Evolutionary conservation across 37 sponge, comb jelly and placozoan genomes (phyloP), one percentile per base, ranked within the genome.

Genomic region (Haliclona indistincta): DNA sequence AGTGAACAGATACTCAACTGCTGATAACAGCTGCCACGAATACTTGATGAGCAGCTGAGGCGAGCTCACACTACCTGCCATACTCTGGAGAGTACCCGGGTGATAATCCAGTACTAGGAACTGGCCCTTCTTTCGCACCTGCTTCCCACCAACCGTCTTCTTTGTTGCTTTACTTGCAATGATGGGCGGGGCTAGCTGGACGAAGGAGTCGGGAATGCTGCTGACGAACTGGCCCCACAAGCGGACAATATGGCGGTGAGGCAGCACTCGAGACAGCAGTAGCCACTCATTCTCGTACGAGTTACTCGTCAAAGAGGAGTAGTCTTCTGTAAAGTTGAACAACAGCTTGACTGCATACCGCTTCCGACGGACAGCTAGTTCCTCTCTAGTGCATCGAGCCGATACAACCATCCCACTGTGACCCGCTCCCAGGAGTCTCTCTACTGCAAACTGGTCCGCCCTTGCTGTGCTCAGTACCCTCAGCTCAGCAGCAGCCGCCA

Each of bases 201-300:
- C 60, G 63, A 93, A 88, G 47, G 60, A 56, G 19, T 78, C 76
- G 0, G 89, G 89, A 37, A 93, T 81, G 43, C 65, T 32, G 54
- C 84, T 80, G 42, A 93, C 79, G 82, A 93, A 93, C 62, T 93
- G 89, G n/a, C 89, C 72, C 89, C 89, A 88, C 66, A 75, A 93
- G 29, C 80, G 73, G 0, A 93, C 80, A 19, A 93, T 78, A 41
- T 88, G 77, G 34, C 38, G 71, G 30, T 93, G 94, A 2, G 94
- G 82, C 1, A 81, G 71, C n/a, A 88, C 68, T 36, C 81, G 25
- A 2, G 94, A 93, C 1, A 93, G 62, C 39, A 93, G 53, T 35
- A 76, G 75, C 94, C 89, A 88, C 54, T 93, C 94, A 43, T 93
- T 93, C 65, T 93, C 94, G 49, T 76, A 88, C 37, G 82, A 69